phyloP scores from a whole-genome alignment of 2,888 invertebrate genomes.

The Gisinianus flammeolus region DNA sequence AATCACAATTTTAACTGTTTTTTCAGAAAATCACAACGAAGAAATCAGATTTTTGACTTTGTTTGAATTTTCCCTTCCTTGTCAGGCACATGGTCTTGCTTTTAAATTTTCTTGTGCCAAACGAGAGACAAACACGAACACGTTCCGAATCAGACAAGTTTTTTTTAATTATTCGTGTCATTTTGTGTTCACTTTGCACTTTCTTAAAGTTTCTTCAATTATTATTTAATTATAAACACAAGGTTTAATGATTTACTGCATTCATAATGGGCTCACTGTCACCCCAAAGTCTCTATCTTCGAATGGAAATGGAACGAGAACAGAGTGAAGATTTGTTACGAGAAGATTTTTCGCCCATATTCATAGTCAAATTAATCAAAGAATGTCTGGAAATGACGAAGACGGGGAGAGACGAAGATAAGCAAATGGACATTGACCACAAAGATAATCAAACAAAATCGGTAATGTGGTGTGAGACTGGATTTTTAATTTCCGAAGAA shows the following conservation, averaged over 20 bases:
- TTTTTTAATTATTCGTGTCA: not conserved
- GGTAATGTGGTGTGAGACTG: not conserved
- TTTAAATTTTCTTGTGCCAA: not conserved
- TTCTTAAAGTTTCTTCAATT: not conserved
- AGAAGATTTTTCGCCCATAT: slow-evolving; percentile 30
- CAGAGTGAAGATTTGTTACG: not conserved
- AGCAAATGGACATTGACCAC: not conserved
- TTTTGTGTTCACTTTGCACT: not conserved
- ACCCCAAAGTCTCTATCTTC: slow-evolving; percentile 37
- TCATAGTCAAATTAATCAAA: slow-evolving; percentile 25
- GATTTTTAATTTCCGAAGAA: slow-evolving; percentile 9
- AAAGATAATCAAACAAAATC: not conserved
- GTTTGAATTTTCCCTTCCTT: not conserved
- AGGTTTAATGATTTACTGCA: not conserved
- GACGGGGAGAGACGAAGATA: not conserved
- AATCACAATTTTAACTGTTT: not conserved
- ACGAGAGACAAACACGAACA: not conserved
- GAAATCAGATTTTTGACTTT: no score
- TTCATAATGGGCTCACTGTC: not conserved
- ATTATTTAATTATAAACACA: not conserved
- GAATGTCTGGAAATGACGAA: slow-evolving; percentile 1
- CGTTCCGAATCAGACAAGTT: not conserved
- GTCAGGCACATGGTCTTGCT: not conserved
- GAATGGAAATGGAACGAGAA: slow-evolving; percentile 48
- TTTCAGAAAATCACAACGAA: not conserved